Conservation (phyloP, 2,888 invertebrate genomes). For the Eumacrocentrus americanus region DNA sequence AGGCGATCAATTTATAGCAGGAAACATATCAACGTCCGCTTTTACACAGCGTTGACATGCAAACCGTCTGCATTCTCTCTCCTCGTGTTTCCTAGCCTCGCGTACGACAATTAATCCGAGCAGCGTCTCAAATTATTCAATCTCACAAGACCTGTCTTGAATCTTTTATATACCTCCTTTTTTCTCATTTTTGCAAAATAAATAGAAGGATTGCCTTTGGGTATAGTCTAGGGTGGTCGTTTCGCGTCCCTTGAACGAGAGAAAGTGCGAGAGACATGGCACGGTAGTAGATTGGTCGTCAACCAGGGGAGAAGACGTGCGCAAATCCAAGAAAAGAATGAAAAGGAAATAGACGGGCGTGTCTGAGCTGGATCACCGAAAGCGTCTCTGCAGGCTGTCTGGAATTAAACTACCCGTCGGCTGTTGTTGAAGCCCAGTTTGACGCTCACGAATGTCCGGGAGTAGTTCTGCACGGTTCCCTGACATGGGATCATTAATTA, state of each 20-base stretch:
- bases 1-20: neutral
- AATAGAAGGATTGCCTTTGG: neutral
- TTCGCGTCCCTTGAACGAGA: too few relatives aligned
- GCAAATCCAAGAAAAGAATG: slow-evolving; percentile 30
- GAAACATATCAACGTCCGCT: neutral
- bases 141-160: neutral
- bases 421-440: slow-evolving; percentile 10
- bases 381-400: slow-evolving; percentile 36
- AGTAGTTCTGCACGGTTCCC: slow-evolving; percentile 11
- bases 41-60: neutral
- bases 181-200: neutral
- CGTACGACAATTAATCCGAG: neutral
- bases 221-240: too few relatives aligned
- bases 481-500: slow-evolving; percentile 6
- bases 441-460: slow-evolving; percentile 14
- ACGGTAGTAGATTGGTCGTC: too few relatives aligned
- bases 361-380: slow-evolving; percentile 34
- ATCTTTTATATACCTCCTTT: neutral
- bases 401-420: slow-evolving; percentile 36
- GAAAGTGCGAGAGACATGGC: too few relatives aligned
- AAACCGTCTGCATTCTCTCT: neutral
- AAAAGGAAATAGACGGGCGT: slow-evolving; percentile 30
- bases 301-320: neutral
- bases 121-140: slow-evolving; percentile 1
- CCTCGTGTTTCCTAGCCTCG: neutral